phyloP scores from a whole-genome alignment of 2,797 vertebrate species.

The Mus caroli region DNA sequence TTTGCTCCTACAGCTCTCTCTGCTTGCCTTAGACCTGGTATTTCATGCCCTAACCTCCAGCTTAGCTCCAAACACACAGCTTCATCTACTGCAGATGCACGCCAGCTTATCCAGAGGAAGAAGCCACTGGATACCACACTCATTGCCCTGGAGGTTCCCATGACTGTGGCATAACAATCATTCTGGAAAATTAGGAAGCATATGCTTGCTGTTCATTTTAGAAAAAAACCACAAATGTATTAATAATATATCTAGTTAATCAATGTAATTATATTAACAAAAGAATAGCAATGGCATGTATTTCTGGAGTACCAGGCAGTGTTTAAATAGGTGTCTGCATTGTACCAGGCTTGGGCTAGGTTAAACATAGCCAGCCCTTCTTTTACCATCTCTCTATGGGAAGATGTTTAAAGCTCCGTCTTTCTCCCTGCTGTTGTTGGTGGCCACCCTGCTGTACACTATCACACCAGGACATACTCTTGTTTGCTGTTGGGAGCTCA shows the following conservation, averaged over 20 bases:
- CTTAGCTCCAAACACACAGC: not conserved
- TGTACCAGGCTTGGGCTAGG: not conserved
- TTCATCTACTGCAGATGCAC: not conserved
- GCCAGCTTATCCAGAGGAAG: not conserved
- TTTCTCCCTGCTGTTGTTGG: not conserved
- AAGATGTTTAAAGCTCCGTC: not conserved
- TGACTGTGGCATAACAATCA: not conserved
- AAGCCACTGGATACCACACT: not conserved
- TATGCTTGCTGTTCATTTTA: not conserved
- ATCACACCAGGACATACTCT: not conserved
- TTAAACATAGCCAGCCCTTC: not conserved
- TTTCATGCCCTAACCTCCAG: not conserved
- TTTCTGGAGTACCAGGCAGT: not conserved
- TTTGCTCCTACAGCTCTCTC: not conserved
- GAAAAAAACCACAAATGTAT: not conserved
- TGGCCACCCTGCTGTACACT: rapidly evolving
- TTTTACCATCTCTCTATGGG: not conserved
- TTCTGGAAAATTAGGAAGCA: not conserved
- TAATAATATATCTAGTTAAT: not conserved
- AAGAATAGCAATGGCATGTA: not conserved
- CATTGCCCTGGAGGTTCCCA: too few relatives aligned
- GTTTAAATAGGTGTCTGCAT: not conserved
- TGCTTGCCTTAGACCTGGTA: not conserved
- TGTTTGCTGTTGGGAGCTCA: not conserved
- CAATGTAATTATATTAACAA: not conserved